Base-by-base conservation (phyloP, 1,140 invertebrate genomes). In the Aphelinus atriplicis region DNA sequence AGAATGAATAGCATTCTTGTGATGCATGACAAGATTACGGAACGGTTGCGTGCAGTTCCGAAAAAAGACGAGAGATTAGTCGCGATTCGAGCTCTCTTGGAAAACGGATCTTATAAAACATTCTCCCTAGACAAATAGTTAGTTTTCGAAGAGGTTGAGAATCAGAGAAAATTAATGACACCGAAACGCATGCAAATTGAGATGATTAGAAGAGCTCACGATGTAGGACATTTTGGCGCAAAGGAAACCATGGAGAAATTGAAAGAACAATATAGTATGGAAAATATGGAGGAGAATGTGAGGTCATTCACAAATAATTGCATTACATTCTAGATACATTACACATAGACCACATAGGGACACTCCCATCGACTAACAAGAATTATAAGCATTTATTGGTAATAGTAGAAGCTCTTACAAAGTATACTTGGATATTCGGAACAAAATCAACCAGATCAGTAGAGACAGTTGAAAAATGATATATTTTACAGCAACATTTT, bases 381-480 rank as follows among this genome's bases (percentile, higher is more conserved):
- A 26, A 26, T 26, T 26, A 26, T 26, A 26, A 26, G 26, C 26
- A 26, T 26, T 80, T 88, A 3, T 80, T 88, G 0, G 81, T 78
- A 0, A 74, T 88, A 0, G 76, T 86, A 1, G 85, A 87, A 73
- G 82, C 72, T 3, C 87, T 87, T 79, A 80, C 83, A 3, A 87
- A 88, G 65, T 88, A 86, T 78, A 75, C 77, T 74, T 75, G 73
- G 73, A 3, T 75, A 1, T 75, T 64, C 26, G 26, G 26, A 26
- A 26, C 26, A 26, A 26, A 26, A 26, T 26, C 26, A 26, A 26
- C 26, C 26, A 26, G 26, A 26, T 26, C 26, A 26, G 26, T 26
- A 26, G 26, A 26, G 26, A 26, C 26, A 26, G 26, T 26, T 26
- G 26, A 26, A 26, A 26, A 26, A 26, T 26, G 26, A 26, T 26